A percentile compares a stretch with the other conserved stretches of the same genome.
Evolutionary conservation across 2,888 invertebrate genomes (phyloP).

Genomic region (Pyrochroa serraticornis): DNA sequence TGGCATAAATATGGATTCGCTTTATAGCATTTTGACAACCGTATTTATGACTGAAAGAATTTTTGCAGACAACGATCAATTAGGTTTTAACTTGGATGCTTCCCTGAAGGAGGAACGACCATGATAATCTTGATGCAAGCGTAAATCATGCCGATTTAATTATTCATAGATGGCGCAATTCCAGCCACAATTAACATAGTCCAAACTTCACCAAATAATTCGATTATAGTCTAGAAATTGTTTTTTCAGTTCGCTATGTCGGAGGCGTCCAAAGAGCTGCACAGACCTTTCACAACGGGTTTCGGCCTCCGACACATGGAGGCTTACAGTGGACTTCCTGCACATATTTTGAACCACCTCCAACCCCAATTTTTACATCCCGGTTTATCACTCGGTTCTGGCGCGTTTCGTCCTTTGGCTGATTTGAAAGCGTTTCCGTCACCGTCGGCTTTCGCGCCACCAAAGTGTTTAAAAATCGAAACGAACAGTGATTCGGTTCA

Average conservation of each 20-base stretch:
- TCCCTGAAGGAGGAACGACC: neutral
- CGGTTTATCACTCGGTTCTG: constrained; percentile 65
- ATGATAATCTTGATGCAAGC: neutral
- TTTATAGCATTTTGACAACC: constrained; percentile 22
- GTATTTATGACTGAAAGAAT: constrained; percentile 16
- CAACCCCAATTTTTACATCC: constrained; percentile 77
- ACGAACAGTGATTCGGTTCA: constrained; percentile 54
- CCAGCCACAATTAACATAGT: no score
- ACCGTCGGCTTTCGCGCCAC: constrained; percentile 73
- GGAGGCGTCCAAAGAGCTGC: constrained; percentile 68
- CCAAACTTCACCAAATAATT: no score
- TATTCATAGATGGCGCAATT: neutral
- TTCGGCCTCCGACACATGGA: constrained; percentile 63
- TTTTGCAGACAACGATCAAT: constrained; percentile 26
- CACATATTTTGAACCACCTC: constrained; percentile 72
- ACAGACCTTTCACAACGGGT: constrained; percentile 68
- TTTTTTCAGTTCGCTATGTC: constrained; percentile 55
- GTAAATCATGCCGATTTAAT: neutral
- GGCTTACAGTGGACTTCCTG: constrained; percentile 66
- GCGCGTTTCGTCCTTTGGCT: constrained; percentile 66
- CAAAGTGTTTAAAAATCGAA: constrained; percentile 67
- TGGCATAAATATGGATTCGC: constrained; percentile 15
- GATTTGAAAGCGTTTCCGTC: constrained; percentile 62
- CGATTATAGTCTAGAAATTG: neutral
- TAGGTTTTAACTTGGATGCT: constrained; percentile 5